Base-by-base conservation (phyloP, 35 echinoderm and acorn worm genomes). In the Ptychodera flava region DNA sequence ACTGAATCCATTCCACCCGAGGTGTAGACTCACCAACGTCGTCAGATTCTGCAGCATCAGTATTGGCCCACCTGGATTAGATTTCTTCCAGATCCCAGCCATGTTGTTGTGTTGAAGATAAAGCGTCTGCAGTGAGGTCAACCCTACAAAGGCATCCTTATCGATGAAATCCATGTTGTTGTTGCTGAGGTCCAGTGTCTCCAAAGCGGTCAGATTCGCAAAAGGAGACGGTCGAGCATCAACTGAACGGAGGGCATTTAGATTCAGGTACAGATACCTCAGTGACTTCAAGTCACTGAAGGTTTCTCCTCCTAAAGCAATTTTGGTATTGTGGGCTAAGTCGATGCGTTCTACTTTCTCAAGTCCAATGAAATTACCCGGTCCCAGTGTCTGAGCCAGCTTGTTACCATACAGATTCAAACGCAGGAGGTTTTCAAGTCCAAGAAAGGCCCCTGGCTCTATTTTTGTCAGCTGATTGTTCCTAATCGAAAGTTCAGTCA, bases 31-130 rank as follows among this genome's bases (percentile, higher is more conserved):
- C 37, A 0, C 1, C 31, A 83, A 10, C 28, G 16, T 37, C 1
- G 82, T 1, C 10, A 83, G 37, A 14, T 28, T 28, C 0, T 83
- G 30, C 1, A 83, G 35, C 34, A 83, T 36, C 0, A 83, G 37
- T 36, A 83, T 22, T 64, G 45, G 45, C 22, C 45, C 45, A 64
- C 45, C 82, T 10, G 82, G 82, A 37, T 37, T 15, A 15, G 34
- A 16, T 30, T 15, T 37, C 37, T 10, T 12, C 37, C 34, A 83
- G 2, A 83, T 1, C 28, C 34, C 34, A 2, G 35, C 12, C 28
- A 83, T 36, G 35, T 83, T 83, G 35, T 83, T 83, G n/a, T 83
- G 82, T 27, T 83, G 34, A 36, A 83, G 30, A 30, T 83, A 83
- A 0, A 83, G 28, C 30, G 34, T 83, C 12, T 83, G 1, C 1